phyloP scores from a whole-genome alignment of 2,888 invertebrate genomes.

The Phengaris arion region DNA sequence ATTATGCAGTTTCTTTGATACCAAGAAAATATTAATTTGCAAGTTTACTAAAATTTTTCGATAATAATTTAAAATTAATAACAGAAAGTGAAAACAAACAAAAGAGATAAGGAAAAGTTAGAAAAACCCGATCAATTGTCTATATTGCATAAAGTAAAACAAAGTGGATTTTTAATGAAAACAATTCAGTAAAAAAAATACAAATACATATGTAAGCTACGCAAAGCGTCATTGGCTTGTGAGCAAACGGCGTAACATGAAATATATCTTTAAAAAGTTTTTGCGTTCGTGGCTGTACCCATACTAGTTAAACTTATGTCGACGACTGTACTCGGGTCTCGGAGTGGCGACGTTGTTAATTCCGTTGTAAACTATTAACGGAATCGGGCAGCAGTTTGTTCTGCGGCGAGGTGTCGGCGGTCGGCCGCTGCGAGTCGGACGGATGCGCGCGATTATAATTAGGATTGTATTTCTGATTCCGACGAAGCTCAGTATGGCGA shows the following conservation, averaged over 20 bases:
- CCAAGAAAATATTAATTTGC: too few species aligned
- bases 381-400: constrained; percentile 40
- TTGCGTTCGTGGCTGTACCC: background rate
- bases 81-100: too few species aligned
- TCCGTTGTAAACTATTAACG: constrained; percentile 23
- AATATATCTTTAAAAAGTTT: background rate
- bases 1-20: too few species aligned
- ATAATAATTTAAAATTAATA: too few species aligned
- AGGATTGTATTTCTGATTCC: constrained; percentile 80
- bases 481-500: constrained; percentile 74
- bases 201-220: too few species aligned
- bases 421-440: constrained; percentile 64
- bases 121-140: too few species aligned
- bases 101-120: too few species aligned
- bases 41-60: too few species aligned
- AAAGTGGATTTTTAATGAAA: too few species aligned
- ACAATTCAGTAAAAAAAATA: too few species aligned
- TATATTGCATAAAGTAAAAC: too few species aligned
- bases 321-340: background rate
- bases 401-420: constrained; percentile 62
- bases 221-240: background rate
- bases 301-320: background rate
- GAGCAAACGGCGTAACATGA: background rate
- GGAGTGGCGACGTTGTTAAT: constrained; percentile 24
- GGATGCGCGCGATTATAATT: constrained; percentile 80